These are phyloP conservation scores for Sminthurides bifidus DNA, from an alignment of 1,140 invertebrate genomes.

Conservation along the genomic window DNA sequence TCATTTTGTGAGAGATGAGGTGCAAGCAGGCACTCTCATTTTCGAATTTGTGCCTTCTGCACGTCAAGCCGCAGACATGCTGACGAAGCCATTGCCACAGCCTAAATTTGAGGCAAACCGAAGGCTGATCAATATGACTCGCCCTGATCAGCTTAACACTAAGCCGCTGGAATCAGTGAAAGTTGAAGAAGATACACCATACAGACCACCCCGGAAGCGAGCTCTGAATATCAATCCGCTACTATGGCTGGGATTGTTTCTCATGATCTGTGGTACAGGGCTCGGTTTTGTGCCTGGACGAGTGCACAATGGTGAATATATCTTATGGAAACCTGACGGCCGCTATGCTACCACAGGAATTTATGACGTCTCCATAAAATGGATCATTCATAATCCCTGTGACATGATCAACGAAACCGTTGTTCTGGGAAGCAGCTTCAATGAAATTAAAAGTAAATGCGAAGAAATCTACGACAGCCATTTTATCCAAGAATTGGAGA, in stretches of 20 bases:
- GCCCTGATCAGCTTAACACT: too few species aligned
- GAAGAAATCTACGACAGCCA: slow-evolving; percentile 6
- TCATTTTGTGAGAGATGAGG: slow-evolving; percentile 34
- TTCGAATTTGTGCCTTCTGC: slow-evolving; percentile 26
- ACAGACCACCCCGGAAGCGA: neutral
- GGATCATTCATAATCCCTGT: slow-evolving; percentile 12
- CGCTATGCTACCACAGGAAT: too few species aligned
- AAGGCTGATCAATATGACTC: neutral
- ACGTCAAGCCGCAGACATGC: slow-evolving; percentile 32
- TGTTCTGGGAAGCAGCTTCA: neutral
- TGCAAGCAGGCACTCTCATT: neutral
- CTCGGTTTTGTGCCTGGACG: too few species aligned
- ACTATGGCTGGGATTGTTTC: too few species aligned
- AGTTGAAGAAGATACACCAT: too few species aligned
- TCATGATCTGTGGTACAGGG: too few species aligned
- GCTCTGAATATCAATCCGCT: neutral
- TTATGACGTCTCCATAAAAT: slow-evolving; percentile 6
- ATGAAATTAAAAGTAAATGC: neutral
- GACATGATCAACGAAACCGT: slow-evolving; percentile 5
- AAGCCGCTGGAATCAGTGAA: too few species aligned
- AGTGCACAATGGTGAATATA: slow-evolving; percentile 11
- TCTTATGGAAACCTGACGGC: neutral
- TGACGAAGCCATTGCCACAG: slow-evolving; percentile 22
- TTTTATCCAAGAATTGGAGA: slow-evolving; percentile 15
- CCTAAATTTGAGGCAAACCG: neutral